Percentiles rank a stretch among this genome's conserved stretches.
Conservation (phyloP, 2,888 invertebrate species). For the Cataglyphis albicans region DNA sequence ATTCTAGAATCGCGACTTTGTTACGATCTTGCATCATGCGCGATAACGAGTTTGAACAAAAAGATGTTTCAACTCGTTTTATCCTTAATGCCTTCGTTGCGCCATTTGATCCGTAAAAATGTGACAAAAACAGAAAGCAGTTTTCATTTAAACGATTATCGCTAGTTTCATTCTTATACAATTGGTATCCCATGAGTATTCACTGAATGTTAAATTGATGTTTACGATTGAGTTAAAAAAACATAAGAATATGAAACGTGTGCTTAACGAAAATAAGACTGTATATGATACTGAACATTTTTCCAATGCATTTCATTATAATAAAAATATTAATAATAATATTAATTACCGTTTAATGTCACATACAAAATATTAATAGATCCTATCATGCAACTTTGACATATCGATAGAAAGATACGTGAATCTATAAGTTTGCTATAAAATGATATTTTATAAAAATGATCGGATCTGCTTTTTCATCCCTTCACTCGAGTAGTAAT, state of each 20-base stretch:
- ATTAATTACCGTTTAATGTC: background rate
- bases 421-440: background rate
- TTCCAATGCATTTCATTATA: background rate
- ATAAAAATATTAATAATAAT: background rate
- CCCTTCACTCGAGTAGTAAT: slow-evolving; percentile 14
- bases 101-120: slow-evolving; percentile 33
- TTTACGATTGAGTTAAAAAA: background rate
- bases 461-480: background rate
- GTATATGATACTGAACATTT: background rate
- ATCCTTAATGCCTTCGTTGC: slow-evolving; percentile 13
- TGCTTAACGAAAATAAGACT: background rate
- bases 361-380: slow-evolving; percentile 10
- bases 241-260: background rate
- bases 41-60: slow-evolving; percentile 33
- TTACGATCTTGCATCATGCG: slow-evolving; percentile 38
- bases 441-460: background rate
- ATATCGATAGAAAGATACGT: background rate
- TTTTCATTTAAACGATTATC: background rate
- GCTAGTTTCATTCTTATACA: slow-evolving; percentile 2
- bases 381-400: background rate
- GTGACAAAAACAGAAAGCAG: background rate
- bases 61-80: background rate
- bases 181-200: background rate
- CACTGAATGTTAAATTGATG: slow-evolving; percentile 8
- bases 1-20: slow-evolving; percentile 49